Percentiles rank a stretch among this genome's conserved stretches.
Conservation (phyloP, 2,888 invertebrate species). For the Drosophila prolongata region DNA sequence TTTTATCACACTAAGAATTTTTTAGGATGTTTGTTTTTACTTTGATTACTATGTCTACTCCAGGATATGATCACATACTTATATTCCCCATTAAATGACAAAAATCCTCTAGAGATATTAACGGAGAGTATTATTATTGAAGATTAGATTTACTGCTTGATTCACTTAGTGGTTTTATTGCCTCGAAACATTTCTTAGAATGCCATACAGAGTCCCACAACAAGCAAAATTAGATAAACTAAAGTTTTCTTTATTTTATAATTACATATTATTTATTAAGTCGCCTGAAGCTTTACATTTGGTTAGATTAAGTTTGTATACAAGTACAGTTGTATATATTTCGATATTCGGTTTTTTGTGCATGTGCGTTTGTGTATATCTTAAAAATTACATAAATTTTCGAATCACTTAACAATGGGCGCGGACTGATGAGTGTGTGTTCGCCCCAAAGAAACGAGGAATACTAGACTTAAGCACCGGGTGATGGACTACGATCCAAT, state of each 20-base stretch:
- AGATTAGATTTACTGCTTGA: background rate
- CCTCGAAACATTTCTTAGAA: too few species aligned
- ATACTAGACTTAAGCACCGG: conserved; percentile 69
- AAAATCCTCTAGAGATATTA: background rate
- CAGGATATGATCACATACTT: background rate
- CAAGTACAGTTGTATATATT: conserved; percentile 56
- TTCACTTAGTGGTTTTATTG: background rate
- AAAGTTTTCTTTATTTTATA: conserved; percentile 11
- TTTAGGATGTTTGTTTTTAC: too few species aligned
- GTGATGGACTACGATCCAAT: conserved; percentile 11
- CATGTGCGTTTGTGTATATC: conserved; percentile 31
- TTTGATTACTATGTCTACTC: background rate
- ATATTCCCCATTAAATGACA: background rate
- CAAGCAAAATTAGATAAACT: too few species aligned
- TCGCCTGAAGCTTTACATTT: conserved; percentile 58
- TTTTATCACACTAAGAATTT: too few species aligned
- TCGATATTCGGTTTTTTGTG: conserved; percentile 66
- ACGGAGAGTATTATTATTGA: background rate
- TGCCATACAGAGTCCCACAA: too few species aligned
- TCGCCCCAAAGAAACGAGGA: conserved; percentile 50
- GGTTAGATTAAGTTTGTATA: conserved; percentile 57
- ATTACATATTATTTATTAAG: conserved; percentile 61
- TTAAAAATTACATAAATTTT: conserved; percentile 60
- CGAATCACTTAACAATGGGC: conserved; percentile 55
- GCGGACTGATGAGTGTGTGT: conserved; percentile 26